These are phyloP conservation scores for Atethmia centrago DNA, from an alignment of 2,888 invertebrate species.

Conservation along the genomic window DNA sequence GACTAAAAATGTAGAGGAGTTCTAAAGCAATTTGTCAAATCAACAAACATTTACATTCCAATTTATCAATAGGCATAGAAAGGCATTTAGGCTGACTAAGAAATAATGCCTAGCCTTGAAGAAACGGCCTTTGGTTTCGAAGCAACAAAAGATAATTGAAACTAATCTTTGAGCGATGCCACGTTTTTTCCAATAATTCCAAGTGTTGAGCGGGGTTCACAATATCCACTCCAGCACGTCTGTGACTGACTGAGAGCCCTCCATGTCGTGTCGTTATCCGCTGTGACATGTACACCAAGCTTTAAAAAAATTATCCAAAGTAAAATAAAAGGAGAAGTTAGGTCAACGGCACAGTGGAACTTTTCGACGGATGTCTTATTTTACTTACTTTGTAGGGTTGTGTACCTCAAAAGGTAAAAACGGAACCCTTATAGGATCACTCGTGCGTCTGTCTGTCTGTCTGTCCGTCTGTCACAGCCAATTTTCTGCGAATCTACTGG, in stretches of 20 bases:
- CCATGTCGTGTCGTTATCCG: conserved; percentile 54
- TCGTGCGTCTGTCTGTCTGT: too few relatives aligned
- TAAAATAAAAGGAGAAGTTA: conserved; percentile 34
- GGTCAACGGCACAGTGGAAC: conserved; percentile 18
- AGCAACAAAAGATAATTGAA: conserved; percentile 53
- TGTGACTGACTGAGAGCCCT: conserved; percentile 65
- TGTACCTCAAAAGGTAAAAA: too few relatives aligned
- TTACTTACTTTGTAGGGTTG: too few relatives aligned
- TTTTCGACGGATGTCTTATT: neutral
- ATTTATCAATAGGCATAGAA: conserved; percentile 41
- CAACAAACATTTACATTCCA: conserved; percentile 41
- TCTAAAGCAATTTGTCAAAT: conserved; percentile 28
- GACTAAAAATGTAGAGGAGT: conserved; percentile 15
- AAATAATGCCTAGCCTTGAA: conserved; percentile 36
- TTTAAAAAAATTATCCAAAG: conserved; percentile 37
- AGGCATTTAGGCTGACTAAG: conserved; percentile 10
- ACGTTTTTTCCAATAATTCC: conserved; percentile 61
- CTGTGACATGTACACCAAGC: conserved; percentile 66
- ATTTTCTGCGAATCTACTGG: too few relatives aligned
- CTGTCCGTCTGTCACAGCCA: too few relatives aligned
- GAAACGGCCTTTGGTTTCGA: conserved; percentile 14
- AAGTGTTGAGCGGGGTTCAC: conserved; percentile 58
- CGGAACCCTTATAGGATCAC: too few relatives aligned
- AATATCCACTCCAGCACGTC: conserved; percentile 77
- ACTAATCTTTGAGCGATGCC: conserved; percentile 53